Percentiles rank a stretch among this genome's conserved stretches.
Conservation (phyloP, 2,113 vertebrate species). For the Engystomops pustulosus region DNA sequence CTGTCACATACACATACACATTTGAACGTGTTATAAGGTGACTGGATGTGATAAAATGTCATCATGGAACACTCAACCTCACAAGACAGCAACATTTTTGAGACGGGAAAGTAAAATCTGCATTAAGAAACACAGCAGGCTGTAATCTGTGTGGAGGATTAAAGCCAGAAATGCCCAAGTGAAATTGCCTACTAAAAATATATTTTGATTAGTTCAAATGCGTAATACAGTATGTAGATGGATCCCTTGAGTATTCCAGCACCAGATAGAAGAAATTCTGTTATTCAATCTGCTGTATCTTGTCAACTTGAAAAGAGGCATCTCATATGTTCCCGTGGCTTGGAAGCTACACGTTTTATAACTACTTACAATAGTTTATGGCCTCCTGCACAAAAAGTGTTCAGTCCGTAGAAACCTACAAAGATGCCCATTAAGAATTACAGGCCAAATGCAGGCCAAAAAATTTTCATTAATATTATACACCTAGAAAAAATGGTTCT, state of each 20-base stretch:
- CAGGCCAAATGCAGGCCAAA: no score
- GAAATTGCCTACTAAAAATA: background rate
- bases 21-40: background rate
- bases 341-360: no score
- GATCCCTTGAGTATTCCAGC: background rate
- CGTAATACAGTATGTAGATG: background rate
- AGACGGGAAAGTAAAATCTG: background rate
- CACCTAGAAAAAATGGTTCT: no score
- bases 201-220: slow-evolving; percentile 13
- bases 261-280: background rate
- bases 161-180: background rate
- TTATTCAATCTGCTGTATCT: background rate
- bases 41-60: background rate
- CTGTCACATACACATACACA: background rate
- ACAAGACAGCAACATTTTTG: background rate
- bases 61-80: background rate
- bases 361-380: no score
- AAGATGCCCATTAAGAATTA: no score
- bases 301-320: background rate
- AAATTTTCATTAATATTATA: no score
- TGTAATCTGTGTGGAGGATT: slow-evolving; percentile 7
- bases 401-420: no score
- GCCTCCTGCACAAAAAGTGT: no score
- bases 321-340: no score
- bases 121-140: background rate